A percentile compares a stretch with the other conserved stretches of the same genome.
Evolutionary conservation across 2,797 vertebrate species (phyloP).

Genomic region (Falco novaeseelandiae): DNA sequence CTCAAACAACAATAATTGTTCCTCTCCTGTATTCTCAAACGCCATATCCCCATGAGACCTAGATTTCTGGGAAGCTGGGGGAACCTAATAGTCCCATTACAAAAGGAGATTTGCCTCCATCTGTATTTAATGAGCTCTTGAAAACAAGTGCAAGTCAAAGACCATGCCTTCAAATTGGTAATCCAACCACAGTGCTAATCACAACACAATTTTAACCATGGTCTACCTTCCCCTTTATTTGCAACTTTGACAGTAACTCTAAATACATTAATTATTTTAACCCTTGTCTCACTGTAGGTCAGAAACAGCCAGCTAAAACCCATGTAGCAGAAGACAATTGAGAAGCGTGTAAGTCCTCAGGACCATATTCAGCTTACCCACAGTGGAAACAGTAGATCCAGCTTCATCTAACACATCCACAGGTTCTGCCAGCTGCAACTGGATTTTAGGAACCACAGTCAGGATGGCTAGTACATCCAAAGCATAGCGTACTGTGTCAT

Average conservation of each 20-base stretch:
- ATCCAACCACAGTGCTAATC: neutral
- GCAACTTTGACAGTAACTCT: neutral
- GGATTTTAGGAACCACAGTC: constrained; percentile 97
- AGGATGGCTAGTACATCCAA: constrained; percentile 96
- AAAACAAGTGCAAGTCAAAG: neutral
- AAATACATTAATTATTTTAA: neutral
- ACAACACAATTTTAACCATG: neutral
- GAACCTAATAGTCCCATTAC: neutral
- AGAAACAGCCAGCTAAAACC: neutral
- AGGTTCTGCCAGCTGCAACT: constrained; percentile 91
- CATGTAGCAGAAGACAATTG: neutral
- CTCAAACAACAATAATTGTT: neutral
- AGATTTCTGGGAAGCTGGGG: neutral
- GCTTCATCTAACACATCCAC: constrained; percentile 94
- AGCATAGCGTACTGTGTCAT: constrained; percentile 96
- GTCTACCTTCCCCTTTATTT: neutral
- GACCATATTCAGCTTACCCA: constrained; percentile 83
- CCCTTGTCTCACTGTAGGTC: neutral
- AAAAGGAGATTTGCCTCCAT: neutral
- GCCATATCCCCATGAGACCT: neutral
- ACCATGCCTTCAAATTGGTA: neutral
- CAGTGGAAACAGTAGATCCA: constrained; percentile 91
- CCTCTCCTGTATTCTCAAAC: neutral
- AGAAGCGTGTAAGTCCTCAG: neutral
- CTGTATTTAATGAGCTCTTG: neutral